Evolutionary conservation across 2,797 vertebrate genomes (phyloP).

Genomic region (Myotis daubentonii): DNA sequence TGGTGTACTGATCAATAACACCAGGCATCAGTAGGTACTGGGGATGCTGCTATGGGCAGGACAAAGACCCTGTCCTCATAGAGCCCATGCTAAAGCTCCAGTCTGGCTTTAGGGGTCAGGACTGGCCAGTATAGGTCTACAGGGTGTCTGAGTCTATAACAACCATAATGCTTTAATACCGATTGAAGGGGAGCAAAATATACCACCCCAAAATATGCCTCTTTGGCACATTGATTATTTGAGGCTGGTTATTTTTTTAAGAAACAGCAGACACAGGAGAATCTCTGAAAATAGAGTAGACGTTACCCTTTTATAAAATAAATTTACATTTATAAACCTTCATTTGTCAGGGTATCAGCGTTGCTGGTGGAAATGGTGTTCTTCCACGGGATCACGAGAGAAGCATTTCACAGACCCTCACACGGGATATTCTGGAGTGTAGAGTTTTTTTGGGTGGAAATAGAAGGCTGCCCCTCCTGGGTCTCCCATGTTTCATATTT

Average conservation of each 20-base stretch:
- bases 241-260: neutral
- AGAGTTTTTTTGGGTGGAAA: neutral
- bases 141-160: neutral
- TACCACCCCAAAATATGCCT: neutral
- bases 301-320: neutral
- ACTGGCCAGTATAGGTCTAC: neutral
- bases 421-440: neutral
- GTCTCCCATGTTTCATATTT: neutral
- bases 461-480: neutral
- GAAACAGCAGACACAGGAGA: neutral
- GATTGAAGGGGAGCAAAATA: neutral
- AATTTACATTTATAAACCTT: neutral
- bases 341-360: neutral
- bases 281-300: neutral
- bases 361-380: neutral
- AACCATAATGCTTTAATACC: neutral
- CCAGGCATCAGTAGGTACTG: neutral
- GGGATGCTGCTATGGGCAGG: no score
- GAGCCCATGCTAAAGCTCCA: neutral
- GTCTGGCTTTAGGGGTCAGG: neutral
- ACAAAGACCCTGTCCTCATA: neutral
- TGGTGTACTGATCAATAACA: neutral
- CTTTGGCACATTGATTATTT: neutral
- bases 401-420: neutral
- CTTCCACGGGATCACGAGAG: neutral